Base-by-base conservation (phyloP, 1,140 invertebrate species). In the Drosophila santomea region DNA sequence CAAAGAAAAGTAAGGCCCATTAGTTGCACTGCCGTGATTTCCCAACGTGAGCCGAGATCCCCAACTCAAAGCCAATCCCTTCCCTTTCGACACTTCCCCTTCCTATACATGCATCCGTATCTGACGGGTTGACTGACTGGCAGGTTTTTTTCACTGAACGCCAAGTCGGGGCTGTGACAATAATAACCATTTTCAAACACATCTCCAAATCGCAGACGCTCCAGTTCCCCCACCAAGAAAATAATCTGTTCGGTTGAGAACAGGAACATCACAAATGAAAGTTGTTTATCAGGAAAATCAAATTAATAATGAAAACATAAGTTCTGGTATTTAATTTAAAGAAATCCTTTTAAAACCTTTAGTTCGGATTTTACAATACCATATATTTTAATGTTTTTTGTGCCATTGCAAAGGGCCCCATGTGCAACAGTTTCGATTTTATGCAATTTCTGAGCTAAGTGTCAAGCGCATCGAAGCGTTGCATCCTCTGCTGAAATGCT, bases 391-490 rank as follows among this genome's bases (percentile, higher is more conserved):
- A 32, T 8, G 28, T 10, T 3, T 8, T 10, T 32, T 10, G 32
- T 32, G 8, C 41, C 44, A 4, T 23, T 35, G 35, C 25, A 23
- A 51, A 51, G 23, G 32, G 12, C 35, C n/a, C 35, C 15, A 68
- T 52, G 60, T 68, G 59, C 60, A 64, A 59, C 54, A 55, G 23
- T 59, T 59, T 60, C 35, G 51, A 47, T 58, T 71, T 71, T 71
- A 71, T 71, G 67, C 67, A 71, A 71, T 54, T 71, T 71, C 38
- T 71, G 67, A 25, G 25, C 23, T 44, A 77, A 77, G 74, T 77
- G 75, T 63, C 74, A 71, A 48, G 32, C 48, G 75, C 83, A 86
- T 25, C 83, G 79, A 56, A 88, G 79, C 83, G 84, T 86, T 83
- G 83, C 83, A 86, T 83, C 71, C 84, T 78, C 61, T 61, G 41